Evolutionary conservation across 2,797 vertebrate species (phyloP).

Genomic region (Mareca penelope): DNA sequence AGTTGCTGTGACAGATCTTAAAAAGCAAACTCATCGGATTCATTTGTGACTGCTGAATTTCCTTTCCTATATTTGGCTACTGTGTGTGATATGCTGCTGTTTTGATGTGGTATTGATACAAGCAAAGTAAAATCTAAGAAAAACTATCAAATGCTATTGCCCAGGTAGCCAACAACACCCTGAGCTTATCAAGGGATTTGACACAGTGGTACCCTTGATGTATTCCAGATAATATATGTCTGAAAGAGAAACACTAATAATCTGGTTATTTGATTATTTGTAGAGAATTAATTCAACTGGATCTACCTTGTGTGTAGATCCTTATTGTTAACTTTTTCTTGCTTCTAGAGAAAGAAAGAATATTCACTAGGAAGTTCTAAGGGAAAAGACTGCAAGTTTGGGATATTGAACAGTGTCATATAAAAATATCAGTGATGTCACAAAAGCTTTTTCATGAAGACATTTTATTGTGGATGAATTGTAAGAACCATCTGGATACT

Average conservation of each 20-base stretch:
- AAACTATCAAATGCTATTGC: neutral
- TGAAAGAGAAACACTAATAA: neutral
- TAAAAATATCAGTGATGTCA: slow-evolving; percentile 60
- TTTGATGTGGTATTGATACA: neutral
- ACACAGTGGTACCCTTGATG: slow-evolving; percentile 21
- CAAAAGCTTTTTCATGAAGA: slow-evolving; percentile 66
- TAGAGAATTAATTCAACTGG: slow-evolving; percentile 11
- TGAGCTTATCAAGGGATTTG: slow-evolving; percentile 30
- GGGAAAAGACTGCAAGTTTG: neutral
- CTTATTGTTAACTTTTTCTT: neutral
- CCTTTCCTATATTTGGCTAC: neutral
- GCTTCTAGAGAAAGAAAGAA: neutral
- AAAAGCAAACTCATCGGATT: neutral
- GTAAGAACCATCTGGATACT: slow-evolving; percentile 92
- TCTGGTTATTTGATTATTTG: slow-evolving; percentile 46
- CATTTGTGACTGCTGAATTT: neutral
- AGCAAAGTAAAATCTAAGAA: neutral
- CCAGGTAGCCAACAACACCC: neutral
- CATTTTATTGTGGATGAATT: slow-evolving; percentile 81
- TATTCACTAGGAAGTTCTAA: slow-evolving; percentile 9
- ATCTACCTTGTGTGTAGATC: neutral
- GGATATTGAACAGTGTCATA: slow-evolving; percentile 44
- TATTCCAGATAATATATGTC: neutral
- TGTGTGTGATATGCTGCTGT: neutral
- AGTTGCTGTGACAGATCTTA: neutral